Evolutionary conservation across 2,113 vertebrate genomes (phyloP).

Genomic region (Marmota monax): DNA sequence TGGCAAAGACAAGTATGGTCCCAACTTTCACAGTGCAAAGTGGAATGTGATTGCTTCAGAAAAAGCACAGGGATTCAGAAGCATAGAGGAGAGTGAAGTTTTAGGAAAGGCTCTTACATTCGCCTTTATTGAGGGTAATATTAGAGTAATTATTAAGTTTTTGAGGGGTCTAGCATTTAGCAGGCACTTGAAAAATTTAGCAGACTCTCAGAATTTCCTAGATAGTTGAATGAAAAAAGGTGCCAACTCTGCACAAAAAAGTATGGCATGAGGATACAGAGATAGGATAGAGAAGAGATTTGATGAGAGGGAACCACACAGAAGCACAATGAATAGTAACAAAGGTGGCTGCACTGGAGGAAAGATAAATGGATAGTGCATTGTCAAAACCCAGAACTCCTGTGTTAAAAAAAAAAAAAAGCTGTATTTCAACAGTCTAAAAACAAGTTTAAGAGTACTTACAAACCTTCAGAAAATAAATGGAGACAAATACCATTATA

Average conservation of each 20-base stretch:
- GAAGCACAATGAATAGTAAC: neutral
- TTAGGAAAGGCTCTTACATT: neutral
- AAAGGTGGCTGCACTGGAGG: neutral
- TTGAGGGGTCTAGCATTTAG: neutral
- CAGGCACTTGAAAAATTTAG: neutral
- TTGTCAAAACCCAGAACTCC: neutral
- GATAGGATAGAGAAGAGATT: neutral
- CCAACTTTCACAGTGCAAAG: neutral
- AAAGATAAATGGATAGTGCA: neutral
- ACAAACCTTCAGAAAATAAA: neutral
- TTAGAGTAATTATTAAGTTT: too few species aligned
- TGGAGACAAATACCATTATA: neutral
- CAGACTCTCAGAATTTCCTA: neutral
- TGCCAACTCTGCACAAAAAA: neutral
- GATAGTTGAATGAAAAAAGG: neutral
- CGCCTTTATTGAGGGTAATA: neutral
- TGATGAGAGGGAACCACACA: neutral
- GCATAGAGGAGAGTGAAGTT: neutral
- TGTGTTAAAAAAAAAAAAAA: neutral
- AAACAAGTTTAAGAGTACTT: neutral
- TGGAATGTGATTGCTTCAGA: neutral
- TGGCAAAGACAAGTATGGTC: neutral
- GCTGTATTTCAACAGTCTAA: neutral
- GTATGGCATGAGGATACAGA: neutral
- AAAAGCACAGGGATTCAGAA: neutral